These are phyloP conservation scores for Drosophila buzzatii DNA, from an alignment of 2,888 invertebrate species.

Conservation along the genomic window DNA sequence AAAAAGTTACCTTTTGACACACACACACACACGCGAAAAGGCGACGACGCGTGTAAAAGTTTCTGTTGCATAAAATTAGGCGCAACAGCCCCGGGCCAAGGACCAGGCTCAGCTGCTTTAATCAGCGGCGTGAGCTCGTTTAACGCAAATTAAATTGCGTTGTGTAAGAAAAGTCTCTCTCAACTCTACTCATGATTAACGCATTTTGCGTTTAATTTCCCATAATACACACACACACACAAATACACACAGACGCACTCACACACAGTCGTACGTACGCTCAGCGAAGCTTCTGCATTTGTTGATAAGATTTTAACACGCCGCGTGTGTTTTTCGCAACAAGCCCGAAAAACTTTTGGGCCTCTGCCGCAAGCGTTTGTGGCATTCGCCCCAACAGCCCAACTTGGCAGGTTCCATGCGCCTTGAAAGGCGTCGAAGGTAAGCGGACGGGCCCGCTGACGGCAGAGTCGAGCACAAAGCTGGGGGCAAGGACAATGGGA, in stretches of 20 bases:
- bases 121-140: slow-evolving; percentile 70
- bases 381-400: slow-evolving; percentile 44
- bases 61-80: slow-evolving; percentile 74
- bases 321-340: slow-evolving; percentile 67
- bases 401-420: slow-evolving; percentile 49
- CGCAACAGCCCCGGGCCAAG: slow-evolving; percentile 22
- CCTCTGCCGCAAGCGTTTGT: slow-evolving; percentile 20
- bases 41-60: slow-evolving; percentile 78
- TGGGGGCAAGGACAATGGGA: background rate
- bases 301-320: slow-evolving; percentile 80
- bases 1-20: slow-evolving; percentile 65
- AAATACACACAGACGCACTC: slow-evolving; percentile 22
- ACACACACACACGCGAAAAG: slow-evolving; percentile 35
- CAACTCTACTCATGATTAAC: slow-evolving; percentile 72
- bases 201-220: slow-evolving; percentile 78
- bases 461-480: background rate
- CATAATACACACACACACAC: slow-evolving; percentile 39
- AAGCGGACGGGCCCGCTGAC: slow-evolving; percentile 17
- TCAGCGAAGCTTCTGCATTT: slow-evolving; percentile 48
- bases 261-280: background rate
- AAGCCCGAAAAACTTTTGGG: slow-evolving; percentile 63
- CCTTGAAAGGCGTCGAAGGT: slow-evolving; percentile 40
- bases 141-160: slow-evolving; percentile 79
- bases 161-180: slow-evolving; percentile 49
- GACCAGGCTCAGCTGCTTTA: slow-evolving; percentile 57